These are phyloP conservation scores for Synergus laeviventris DNA, from an alignment of 2,888 invertebrate species.

Conservation along the genomic window DNA sequence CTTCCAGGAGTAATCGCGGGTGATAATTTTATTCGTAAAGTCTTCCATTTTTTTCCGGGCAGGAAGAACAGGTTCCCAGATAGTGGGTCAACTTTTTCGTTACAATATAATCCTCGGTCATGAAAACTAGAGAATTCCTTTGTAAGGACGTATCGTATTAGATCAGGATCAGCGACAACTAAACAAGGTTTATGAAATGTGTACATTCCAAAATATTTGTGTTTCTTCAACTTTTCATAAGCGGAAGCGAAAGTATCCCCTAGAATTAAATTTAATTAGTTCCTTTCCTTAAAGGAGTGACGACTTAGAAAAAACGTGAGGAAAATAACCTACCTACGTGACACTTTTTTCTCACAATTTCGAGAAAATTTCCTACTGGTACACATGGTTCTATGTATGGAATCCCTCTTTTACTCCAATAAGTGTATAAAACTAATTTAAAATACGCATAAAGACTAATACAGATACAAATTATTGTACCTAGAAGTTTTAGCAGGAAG, in stretches of 20 bases:
- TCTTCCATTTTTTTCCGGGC: constrained; percentile 63
- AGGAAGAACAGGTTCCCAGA: constrained; percentile 58
- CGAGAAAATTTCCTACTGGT: constrained; percentile 49
- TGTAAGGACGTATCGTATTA: constrained; percentile 60
- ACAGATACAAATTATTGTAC: background rate
- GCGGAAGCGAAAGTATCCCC: constrained; percentile 19
- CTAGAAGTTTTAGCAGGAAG: constrained; percentile 32
- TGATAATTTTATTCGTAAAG: constrained; percentile 64
- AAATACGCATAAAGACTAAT: constrained; percentile 47
- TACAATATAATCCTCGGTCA: constrained; percentile 60
- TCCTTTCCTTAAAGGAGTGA: background rate
- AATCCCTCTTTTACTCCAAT: constrained; percentile 48
- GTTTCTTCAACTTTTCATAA: constrained; percentile 42
- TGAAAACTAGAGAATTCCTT: constrained; percentile 66
- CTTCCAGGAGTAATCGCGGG: constrained; percentile 69
- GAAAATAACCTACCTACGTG: constrained; percentile 45
- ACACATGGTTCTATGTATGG: constrained; percentile 44
- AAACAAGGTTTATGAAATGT: constrained; percentile 57
- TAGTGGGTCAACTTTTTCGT: constrained; percentile 61
- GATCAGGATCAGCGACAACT: constrained; percentile 63
- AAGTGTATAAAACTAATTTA: constrained; percentile 46
- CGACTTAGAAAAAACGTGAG: background rate
- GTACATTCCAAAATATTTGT: constrained; percentile 55
- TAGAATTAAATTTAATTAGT: constrained; percentile 17
- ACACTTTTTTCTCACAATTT: constrained; percentile 42